A percentile compares a stretch with the other conserved stretches of the same genome.
Conservation (phyloP, 2,797 vertebrate species). For the Cirrhinus mrigala region DNA sequence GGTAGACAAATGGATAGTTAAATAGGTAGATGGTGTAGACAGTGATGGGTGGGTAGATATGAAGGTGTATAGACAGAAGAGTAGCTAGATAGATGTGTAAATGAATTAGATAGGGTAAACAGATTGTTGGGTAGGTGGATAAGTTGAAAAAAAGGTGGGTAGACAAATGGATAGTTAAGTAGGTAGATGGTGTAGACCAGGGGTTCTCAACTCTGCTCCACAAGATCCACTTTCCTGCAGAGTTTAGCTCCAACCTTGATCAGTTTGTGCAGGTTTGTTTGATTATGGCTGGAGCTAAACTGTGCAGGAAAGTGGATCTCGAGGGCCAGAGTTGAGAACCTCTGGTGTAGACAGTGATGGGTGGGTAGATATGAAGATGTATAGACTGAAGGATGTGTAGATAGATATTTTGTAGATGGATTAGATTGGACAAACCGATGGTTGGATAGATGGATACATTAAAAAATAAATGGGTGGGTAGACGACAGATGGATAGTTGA, state of each 20-base stretch:
- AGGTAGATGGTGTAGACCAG: no score
- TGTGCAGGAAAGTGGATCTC: no score
- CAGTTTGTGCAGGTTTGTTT: no score
- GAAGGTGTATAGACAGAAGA: no score
- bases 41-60: neutral
- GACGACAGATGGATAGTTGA: neutral
- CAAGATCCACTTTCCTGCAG: no score
- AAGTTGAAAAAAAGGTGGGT: neutral
- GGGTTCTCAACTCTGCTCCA: no score
- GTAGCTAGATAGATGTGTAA: neutral
- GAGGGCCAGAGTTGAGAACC: no score
- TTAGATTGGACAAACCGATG: no score
- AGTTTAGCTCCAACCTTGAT: no score
- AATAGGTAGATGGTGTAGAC: neutral
- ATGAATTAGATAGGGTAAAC: neutral
- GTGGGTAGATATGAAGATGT: neutral
- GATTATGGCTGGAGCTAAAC: no score
- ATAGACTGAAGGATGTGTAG: neutral
- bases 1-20: neutral
- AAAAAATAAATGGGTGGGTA: neutral
- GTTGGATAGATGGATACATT: neutral
- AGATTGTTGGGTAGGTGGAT: neutral
- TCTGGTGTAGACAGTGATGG: neutral
- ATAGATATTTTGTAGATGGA: neutral
- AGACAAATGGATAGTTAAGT: neutral